Conservation (phyloP, 2,797 vertebrate genomes). For the Todus mexicanus region DNA sequence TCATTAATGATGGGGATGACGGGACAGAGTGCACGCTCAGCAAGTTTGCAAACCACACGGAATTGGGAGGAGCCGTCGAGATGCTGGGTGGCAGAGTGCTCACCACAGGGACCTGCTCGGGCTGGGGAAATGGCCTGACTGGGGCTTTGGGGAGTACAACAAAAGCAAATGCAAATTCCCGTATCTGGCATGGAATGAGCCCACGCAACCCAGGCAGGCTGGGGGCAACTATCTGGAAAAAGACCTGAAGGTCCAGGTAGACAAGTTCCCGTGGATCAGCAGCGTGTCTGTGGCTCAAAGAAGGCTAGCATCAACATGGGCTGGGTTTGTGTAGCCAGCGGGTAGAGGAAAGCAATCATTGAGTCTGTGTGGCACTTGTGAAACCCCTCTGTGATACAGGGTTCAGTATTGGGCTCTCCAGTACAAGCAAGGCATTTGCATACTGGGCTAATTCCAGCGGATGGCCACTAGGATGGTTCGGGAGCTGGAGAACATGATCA, state of each 20-base stretch:
- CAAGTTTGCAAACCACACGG: not conserved
- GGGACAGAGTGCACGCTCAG: not conserved
- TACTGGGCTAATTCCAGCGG: not conserved
- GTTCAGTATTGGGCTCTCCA: not conserved
- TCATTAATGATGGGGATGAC: not conserved
- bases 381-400: not conserved
- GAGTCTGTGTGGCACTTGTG: not conserved
- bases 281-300: not conserved
- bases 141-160: not conserved
- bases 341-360: not conserved
- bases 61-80: not conserved
- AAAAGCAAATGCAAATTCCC: not conserved
- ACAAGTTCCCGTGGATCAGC: not conserved
- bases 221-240: not conserved
- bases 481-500: not conserved
- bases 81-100: not conserved
- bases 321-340: not conserved
- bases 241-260: not conserved
- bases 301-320: not conserved
- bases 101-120: not conserved
- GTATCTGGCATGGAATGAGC: not conserved
- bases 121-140: not conserved
- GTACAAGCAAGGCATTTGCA: not conserved
- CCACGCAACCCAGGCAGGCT: not conserved
- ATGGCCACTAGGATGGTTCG: not conserved